phyloP scores from a whole-genome alignment of 2,113 vertebrate species.

The Ardeotis arabs region DNA sequence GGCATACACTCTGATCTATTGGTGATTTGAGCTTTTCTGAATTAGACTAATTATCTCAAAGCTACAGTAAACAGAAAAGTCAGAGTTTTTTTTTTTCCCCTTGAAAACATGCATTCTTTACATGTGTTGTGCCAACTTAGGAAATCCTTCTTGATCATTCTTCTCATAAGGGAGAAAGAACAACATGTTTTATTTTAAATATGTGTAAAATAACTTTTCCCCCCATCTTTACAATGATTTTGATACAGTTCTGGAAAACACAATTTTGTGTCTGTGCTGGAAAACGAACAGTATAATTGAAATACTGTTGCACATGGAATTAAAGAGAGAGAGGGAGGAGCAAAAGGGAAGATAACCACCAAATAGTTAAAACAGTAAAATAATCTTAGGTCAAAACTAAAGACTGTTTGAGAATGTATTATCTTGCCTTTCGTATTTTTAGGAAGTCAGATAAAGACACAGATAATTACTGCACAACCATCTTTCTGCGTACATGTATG shows the following conservation, averaged over 20 bases:
- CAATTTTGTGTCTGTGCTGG: background rate
- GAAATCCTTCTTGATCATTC: background rate
- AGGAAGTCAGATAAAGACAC: background rate
- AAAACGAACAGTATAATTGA: background rate
- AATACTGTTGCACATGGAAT: background rate
- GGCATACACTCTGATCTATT: conserved; percentile 73
- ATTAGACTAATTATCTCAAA: conserved; percentile 76
- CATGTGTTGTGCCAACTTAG: background rate
- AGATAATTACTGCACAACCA: background rate
- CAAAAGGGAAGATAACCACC: background rate
- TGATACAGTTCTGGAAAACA: background rate
- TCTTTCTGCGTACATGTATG: background rate
- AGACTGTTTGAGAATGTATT: background rate
- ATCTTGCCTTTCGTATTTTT: background rate
- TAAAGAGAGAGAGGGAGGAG: background rate
- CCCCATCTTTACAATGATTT: background rate
- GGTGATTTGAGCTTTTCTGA: conserved; percentile 73
- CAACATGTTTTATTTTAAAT: background rate
- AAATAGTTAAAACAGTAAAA: background rate
- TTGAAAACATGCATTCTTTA: background rate
- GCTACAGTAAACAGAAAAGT: conserved; percentile 29
- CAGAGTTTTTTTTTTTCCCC: background rate
- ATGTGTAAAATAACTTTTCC: background rate
- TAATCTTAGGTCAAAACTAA: background rate
- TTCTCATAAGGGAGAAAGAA: background rate